Base-by-base conservation (phyloP, 2,113 vertebrate species). In the Micronycteris hirsuta region DNA sequence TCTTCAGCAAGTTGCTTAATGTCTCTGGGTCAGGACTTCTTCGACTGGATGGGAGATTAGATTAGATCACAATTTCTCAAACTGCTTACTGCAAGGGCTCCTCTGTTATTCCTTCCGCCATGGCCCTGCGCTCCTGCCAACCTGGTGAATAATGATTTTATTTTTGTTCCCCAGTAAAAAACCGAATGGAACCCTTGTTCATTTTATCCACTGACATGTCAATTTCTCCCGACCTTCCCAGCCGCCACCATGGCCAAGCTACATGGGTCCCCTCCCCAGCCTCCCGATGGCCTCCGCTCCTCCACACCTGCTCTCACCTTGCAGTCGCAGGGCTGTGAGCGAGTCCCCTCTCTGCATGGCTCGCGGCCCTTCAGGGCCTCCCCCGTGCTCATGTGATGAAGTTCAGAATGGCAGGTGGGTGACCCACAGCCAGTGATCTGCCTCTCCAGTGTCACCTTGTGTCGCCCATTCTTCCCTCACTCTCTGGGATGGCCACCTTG, bases 81-180 rank as follows among this genome's bases (percentile, higher is more conserved):
- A 67, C 52, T 45, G 93, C 71, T 56, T 61, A 20, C 26, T 93
- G 47, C 28, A 7, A 28, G 38, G 65, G 41, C 36, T 89, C 15
- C 7, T 95, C 38, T 28, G 45, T 86, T 63, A 65, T 80, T 68
- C 22, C 33, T 80, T 7, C 49, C 8, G 49, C 15, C 9, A 77
- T 4, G 49, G 43, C 52, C 43, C 43, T 52, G 24, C n/a, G 91
- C 20, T 94, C 7, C 24, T 43, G 38, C 33, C 38, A 91, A 83
- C 73, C 20, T 11, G 22, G 54, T 58, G 49, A 16, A 63, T 43
- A 41, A 20, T 28, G 45, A 19, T 4, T 49, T 28, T 61, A 45
- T 49, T 91, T 71, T 54, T 88, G n/a, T 93, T 77, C 68, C 47
- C 14, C 43, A 58, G 14, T n/a, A 74, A 91, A 45, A 74, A 65